These are phyloP conservation scores for Euwallacea similis DNA, from an alignment of 1,140 invertebrate species.

Conservation along the genomic window DNA sequence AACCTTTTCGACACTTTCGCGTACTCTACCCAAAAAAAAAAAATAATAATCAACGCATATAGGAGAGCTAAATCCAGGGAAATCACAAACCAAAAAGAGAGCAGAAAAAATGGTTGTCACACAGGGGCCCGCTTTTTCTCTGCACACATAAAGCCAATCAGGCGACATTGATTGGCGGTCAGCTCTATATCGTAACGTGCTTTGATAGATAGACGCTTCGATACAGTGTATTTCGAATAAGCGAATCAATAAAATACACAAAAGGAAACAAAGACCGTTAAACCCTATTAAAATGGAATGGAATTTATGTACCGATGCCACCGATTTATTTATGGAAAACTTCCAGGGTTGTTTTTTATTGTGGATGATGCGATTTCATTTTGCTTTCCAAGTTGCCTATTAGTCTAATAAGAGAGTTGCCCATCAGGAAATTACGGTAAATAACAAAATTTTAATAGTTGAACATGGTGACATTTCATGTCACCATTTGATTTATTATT, in stretches of 20 bases:
- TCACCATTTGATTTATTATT: conserved; percentile 1
- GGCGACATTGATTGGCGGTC: conserved; percentile 41
- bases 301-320: no score
- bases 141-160: conserved; percentile 35
- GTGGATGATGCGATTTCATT: no score
- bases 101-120: conserved; percentile 4
- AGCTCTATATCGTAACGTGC: conserved; percentile 23
- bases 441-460: no score
- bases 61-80: not conserved
- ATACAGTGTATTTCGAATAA: conserved; percentile 8
- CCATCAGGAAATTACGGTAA: no score
- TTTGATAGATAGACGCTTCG: conserved; percentile 2
- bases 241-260: conserved; percentile 11
- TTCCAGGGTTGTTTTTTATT: no score
- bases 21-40: no score
- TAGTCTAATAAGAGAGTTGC: no score
- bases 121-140: conserved; percentile 13
- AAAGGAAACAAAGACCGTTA: conserved; percentile 1
- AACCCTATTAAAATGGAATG: not conserved
- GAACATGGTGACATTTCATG: not conserved
- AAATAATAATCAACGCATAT: not conserved
- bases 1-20: no score
- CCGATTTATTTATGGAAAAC: no score
- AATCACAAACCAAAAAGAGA: conserved; percentile 7
- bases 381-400: no score